A percentile compares a stretch with the other conserved stretches of the same genome.
Evolutionary conservation across 2,797 vertebrate species (phyloP).

Genomic region (Semotilus atromaculatus): DNA sequence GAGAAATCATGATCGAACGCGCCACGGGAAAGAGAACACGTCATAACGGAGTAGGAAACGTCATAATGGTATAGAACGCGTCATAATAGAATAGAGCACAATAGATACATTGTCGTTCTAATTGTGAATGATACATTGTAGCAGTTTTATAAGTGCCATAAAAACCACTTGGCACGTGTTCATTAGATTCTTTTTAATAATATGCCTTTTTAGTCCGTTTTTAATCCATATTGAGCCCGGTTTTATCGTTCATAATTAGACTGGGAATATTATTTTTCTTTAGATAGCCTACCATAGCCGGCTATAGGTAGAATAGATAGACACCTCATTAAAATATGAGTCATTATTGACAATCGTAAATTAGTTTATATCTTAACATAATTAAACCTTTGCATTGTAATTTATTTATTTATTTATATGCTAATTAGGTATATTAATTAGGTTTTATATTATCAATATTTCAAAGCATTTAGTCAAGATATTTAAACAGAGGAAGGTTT

Average conservation of each 20-base stretch:
- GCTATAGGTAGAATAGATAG: conserved; percentile 62
- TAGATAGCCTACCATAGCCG: conserved; percentile 48
- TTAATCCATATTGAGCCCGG: conserved; percentile 10
- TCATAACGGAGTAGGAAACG: conserved; percentile 55
- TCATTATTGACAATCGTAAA: conserved; percentile 64
- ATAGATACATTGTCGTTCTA: conserved; percentile 32
- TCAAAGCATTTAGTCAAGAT: conserved; percentile 67
- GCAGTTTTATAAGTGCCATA: conserved; percentile 23
- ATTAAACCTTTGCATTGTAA: conserved; percentile 70
- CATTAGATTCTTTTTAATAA: conserved; percentile 33
- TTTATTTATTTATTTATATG: conserved; percentile 85
- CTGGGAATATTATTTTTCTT: conserved; percentile 35
- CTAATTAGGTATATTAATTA: conserved; percentile 77
- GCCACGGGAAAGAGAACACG: conserved; percentile 62
- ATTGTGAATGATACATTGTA: conserved; percentile 43
- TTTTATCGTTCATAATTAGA: conserved; percentile 36
- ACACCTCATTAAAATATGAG: conserved; percentile 64
- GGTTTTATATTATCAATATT: conserved; percentile 74
- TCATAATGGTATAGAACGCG: conserved; percentile 46
- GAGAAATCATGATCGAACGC: conserved; percentile 66
- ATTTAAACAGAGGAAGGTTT: conserved; percentile 59
- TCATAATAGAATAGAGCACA: conserved; percentile 46
- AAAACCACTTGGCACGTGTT: not conserved
- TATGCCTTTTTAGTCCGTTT: conserved; percentile 41
- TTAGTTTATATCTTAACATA: conserved; percentile 71